phyloP scores from a whole-genome alignment of 1,140 invertebrate genomes.

The Listronotus bonariensis region DNA sequence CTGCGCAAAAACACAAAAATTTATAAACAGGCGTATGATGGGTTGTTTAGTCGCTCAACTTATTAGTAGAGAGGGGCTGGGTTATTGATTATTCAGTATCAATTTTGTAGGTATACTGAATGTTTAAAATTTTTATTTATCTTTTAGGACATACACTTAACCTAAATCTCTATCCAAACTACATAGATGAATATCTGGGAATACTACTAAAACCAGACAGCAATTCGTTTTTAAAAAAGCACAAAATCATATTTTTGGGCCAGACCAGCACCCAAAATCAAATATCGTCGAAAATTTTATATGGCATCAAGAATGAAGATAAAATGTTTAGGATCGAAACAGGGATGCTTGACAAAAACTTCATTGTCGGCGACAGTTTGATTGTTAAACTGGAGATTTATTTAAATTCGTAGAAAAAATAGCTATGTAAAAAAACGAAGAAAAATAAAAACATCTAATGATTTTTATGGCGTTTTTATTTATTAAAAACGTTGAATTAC shows the following conservation, averaged over 20 bases:
- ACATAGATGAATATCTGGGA: slow-evolving; percentile 34
- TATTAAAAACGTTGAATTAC: too few species aligned
- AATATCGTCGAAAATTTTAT: slow-evolving; percentile 38
- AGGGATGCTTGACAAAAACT: slow-evolving; percentile 28
- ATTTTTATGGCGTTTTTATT: too few species aligned
- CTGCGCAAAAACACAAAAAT: slow-evolving; percentile 6
- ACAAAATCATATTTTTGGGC: slow-evolving; percentile 40
- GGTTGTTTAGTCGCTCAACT: background rate
- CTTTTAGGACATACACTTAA: slow-evolving; percentile 40
- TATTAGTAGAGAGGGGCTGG: background rate
- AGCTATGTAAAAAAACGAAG: too few species aligned
- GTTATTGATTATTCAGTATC: too few species aligned
- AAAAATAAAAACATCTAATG: too few species aligned
- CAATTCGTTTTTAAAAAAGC: slow-evolving; percentile 42
- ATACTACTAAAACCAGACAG: slow-evolving; percentile 37
- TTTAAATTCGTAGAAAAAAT: slow-evolving; percentile 34
- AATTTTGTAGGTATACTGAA: too few species aligned
- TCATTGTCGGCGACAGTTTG: slow-evolving; percentile 32
- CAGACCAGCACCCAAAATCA: slow-evolving; percentile 29
- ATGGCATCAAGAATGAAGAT: slow-evolving; percentile 34
- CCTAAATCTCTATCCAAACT: slow-evolving; percentile 43
- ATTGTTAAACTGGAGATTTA: slow-evolving; percentile 42
- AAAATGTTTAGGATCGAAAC: slow-evolving; percentile 34
- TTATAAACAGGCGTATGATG: slow-evolving; percentile 3
- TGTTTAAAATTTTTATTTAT: background rate